Evolutionary conservation across 2,888 invertebrate species (phyloP), one percentile per base, ranked within the genome.

Genomic region (Sthenelais limicola): DNA sequence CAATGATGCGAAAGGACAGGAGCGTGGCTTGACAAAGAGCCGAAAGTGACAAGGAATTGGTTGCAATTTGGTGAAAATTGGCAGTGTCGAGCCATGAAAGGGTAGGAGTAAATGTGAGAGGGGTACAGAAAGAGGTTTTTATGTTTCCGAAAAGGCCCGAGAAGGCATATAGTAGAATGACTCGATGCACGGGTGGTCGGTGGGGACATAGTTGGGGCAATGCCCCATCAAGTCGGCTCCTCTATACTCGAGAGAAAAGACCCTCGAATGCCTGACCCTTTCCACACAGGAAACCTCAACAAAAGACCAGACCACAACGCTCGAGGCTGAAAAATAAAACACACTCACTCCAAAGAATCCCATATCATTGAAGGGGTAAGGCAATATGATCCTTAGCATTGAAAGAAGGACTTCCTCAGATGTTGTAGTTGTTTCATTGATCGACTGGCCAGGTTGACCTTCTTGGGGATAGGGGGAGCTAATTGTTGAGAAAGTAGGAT

Each of bases 1-100:
- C 62, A 28, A 56, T 32, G 56, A 33, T 32, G 56, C 56, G 56
- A 56, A n/a, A 56, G 38, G 62, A 38, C 38, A 43, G 56, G 56
- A 21, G 43, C 62, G 62, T 62, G 62, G 56, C 24, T 26, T n/a
- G 62, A 35, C 35, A 62, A 62, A 43, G 24, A 28, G 38, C 62
- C 43, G 62, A 26, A 62, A 62, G 62, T 62, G 62, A 62, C 62
- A 62, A 62, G 38, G 62, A 62, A 35, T 62, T 38, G 62, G 62
- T 62, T 21, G 62, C 62, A 62, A 62, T 35, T 35, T 62, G 62
- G 38, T 28, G 62, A 62, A 62, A 62, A 62, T 62, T 62, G 62
- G 62, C 62, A 62, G 62, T 62, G 62, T 62, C 35, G 35, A 24
- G 38, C 21, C 38, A 35, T 62, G 62, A 62, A 62, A 62, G 62